phyloP scores from a whole-genome alignment of 1,140 invertebrate genomes.

The Leptinotarsa lineolata region DNA sequence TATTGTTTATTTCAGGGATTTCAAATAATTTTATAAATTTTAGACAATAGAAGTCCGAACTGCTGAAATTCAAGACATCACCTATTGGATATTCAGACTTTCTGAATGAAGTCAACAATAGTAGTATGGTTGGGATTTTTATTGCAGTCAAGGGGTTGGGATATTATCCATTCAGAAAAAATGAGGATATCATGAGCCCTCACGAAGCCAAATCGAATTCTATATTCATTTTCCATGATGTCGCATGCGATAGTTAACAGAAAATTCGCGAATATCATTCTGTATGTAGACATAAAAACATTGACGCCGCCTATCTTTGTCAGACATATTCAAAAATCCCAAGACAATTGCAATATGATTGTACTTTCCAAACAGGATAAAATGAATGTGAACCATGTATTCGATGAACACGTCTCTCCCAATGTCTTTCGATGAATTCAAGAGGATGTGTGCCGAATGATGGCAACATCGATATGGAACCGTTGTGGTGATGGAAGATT shows the following conservation, averaged over 20 bases:
- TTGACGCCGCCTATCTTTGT: conserved; percentile 49
- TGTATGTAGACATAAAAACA: conserved; percentile 52
- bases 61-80: conserved; percentile 18
- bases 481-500: conserved; percentile 39
- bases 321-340: conserved; percentile 55
- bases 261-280: conserved; percentile 52
- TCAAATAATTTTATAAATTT: neutral
- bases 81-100: conserved; percentile 23
- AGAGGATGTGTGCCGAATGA: conserved; percentile 44
- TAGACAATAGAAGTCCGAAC: neutral
- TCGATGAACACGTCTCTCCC: conserved; percentile 52
- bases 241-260: conserved; percentile 53
- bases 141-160: conserved; percentile 1
- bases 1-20: no score
- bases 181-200: conserved; percentile 27
- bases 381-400: conserved; percentile 56
- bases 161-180: conserved; percentile 43
- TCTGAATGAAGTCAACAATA: neutral
- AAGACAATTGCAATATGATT: conserved; percentile 55
- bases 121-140: no score
- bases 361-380: conserved; percentile 58
- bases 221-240: conserved; percentile 51
- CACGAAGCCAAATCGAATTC: conserved; percentile 33
- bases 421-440: conserved; percentile 52
- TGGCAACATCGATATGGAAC: conserved; percentile 48